Conservation (phyloP, 2,888 invertebrate species). For the Tipula unca region DNA sequence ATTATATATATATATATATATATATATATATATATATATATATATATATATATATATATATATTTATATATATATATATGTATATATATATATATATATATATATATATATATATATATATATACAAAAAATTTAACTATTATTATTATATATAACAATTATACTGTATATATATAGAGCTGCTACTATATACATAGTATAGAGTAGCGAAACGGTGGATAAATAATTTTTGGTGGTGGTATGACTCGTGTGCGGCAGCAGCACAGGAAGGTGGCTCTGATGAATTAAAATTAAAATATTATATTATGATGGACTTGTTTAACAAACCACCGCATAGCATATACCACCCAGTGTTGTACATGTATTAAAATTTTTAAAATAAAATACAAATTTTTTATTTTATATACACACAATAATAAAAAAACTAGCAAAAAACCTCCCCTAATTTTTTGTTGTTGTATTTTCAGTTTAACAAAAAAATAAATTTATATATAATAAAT, state of each 20-base stretch:
- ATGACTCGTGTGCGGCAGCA: background rate
- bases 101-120: background rate
- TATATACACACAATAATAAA: background rate
- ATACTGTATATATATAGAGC: background rate
- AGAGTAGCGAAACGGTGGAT: background rate
- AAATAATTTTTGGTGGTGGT: background rate
- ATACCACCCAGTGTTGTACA: background rate
- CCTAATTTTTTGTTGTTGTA: background rate
- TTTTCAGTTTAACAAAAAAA: conserved; percentile 10
- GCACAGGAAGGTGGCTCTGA: background rate
- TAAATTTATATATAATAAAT: conserved; percentile 14
- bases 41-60: background rate
- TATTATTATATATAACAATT: background rate
- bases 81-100: background rate
- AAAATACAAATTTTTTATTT: background rate
- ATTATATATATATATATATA: background rate
- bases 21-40: background rate
- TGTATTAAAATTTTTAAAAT: background rate
- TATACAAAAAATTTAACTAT: background rate
- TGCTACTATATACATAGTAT: background rate
- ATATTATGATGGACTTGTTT: background rate
- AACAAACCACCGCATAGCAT: background rate
- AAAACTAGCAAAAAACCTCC: conserved; percentile 17
- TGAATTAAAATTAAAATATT: conserved; percentile 14
- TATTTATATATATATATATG: background rate